Evolutionary conservation across 2,113 vertebrate species (phyloP).

Genomic region (Lycaon pictus): DNA sequence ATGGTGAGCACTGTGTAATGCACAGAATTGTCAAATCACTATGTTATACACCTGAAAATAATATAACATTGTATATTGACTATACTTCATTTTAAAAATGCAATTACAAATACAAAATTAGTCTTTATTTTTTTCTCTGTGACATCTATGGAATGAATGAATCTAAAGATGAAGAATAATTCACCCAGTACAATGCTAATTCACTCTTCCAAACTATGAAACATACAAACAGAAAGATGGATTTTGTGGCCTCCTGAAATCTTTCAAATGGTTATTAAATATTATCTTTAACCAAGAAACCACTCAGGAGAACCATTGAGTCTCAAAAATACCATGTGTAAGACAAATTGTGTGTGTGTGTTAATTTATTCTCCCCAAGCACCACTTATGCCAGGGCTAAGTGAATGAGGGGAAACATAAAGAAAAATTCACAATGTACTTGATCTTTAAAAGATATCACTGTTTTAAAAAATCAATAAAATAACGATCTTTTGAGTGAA

Average conservation of each 20-base stretch:
- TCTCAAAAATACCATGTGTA: background rate
- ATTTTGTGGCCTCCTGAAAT: conserved; percentile 2
- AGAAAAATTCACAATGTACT: background rate
- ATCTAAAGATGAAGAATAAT: background rate
- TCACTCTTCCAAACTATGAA: background rate
- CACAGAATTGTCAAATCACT: background rate
- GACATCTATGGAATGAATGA: conserved; percentile 8
- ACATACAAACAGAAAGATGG: conserved; percentile 33
- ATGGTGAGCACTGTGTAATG: background rate
- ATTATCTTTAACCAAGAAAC: background rate
- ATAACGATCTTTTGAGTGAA: background rate
- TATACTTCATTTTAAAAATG: background rate
- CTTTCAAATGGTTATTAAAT: background rate
- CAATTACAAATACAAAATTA: background rate
- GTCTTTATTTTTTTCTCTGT: background rate
- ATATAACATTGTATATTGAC: background rate
- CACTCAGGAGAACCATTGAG: background rate
- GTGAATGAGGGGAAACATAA: background rate
- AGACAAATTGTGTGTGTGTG: background rate
- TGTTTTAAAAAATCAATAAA: background rate
- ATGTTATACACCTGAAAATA: background rate
- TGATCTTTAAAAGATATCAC: conserved; percentile 18
- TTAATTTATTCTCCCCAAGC: background rate
- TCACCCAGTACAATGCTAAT: background rate
- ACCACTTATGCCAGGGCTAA: background rate